These are phyloP conservation scores for Raja brachyura DNA, from an alignment of 2,113 vertebrate species.

Conservation along the genomic window DNA sequence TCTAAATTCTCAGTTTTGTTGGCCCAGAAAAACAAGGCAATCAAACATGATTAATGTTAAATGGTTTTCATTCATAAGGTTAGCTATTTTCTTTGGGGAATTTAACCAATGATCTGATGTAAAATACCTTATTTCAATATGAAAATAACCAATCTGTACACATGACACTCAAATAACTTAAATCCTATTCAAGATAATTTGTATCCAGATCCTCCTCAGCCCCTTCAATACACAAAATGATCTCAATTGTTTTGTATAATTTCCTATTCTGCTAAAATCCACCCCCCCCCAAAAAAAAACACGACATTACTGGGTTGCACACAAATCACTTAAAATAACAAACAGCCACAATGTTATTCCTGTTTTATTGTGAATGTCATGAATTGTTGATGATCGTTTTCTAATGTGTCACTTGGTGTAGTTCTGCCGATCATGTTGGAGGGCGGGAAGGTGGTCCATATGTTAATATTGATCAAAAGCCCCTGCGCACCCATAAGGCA, in stretches of 20 bases:
- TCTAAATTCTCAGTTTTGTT: slow-evolving; percentile 10
- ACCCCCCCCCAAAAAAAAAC: not conserved
- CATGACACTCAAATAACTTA: not conserved
- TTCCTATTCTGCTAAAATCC: not conserved
- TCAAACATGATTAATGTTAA: not conserved
- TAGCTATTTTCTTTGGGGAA: not conserved
- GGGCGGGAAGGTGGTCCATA: no score
- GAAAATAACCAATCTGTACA: not conserved
- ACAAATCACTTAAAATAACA: not conserved
- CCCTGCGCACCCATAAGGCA: no score
- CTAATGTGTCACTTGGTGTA: not conserved
- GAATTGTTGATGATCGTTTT: not conserved
- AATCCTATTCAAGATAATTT: not conserved
- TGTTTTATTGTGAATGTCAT: not conserved
- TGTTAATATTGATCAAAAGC: no score
- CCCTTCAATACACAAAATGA: not conserved
- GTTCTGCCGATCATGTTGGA: not conserved
- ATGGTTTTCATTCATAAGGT: not conserved
- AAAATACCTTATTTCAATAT: not conserved
- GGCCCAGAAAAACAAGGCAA: not conserved
- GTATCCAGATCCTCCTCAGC: no score
- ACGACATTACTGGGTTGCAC: not conserved
- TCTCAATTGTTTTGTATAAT: not conserved
- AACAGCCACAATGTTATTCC: not conserved
- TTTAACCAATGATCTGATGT: not conserved